phyloP scores from a whole-genome alignment of 2,113 vertebrate genomes.

The Hydropotes inermis region DNA sequence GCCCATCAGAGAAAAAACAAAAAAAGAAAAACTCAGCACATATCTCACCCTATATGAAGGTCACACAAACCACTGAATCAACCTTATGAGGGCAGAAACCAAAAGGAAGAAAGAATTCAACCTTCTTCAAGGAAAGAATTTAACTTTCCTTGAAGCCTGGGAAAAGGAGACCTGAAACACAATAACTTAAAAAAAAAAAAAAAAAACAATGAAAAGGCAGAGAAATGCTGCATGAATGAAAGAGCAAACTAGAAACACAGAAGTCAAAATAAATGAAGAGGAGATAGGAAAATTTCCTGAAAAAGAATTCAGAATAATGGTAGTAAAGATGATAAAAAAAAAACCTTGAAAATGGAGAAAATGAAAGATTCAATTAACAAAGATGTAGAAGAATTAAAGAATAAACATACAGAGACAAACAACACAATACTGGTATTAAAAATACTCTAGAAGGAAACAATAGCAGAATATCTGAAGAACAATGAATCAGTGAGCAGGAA shows the following conservation, averaged over 20 bases:
- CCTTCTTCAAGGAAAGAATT: neutral
- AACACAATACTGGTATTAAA: neutral
- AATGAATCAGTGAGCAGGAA: neutral
- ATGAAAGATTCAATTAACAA: neutral
- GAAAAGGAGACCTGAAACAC: neutral
- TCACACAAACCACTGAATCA: neutral
- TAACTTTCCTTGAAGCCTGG: neutral
- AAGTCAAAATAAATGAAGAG: neutral
- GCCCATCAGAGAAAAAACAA: neutral
- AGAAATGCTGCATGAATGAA: neutral
- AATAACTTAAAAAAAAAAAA: neutral
- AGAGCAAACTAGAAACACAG: neutral
- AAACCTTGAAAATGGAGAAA: neutral
- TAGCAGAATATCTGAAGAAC: neutral
- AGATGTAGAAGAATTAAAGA: neutral
- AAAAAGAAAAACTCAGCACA: too few species aligned
- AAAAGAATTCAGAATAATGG: neutral
- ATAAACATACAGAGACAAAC: neutral
- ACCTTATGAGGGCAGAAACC: neutral
- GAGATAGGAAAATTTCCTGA: too few species aligned
- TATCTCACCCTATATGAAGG: too few species aligned
- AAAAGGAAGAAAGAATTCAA: neutral
- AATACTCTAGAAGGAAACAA: neutral
- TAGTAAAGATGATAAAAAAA: neutral
- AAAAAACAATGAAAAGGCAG: neutral